Evolutionary conservation across 1,140 invertebrate genomes (phyloP).

Genomic region (Agraylea sexmaculata): DNA sequence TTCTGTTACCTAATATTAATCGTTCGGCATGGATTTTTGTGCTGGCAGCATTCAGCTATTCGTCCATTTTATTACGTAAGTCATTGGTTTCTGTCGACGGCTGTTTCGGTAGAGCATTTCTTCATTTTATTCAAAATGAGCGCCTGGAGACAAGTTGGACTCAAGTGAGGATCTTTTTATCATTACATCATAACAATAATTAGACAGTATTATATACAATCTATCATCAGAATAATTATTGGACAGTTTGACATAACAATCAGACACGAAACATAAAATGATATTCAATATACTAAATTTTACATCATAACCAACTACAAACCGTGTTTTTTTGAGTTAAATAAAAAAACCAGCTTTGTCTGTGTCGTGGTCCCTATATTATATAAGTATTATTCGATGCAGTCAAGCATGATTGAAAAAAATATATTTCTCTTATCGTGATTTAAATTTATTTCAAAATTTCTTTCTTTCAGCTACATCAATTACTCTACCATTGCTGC

Average conservation of each 20-base stretch:
- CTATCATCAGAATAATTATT: background rate
- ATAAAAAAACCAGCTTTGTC: no score
- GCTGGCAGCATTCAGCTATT: no score
- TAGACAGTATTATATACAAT: constrained; percentile 2
- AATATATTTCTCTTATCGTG: background rate
- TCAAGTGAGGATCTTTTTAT: constrained; percentile 37
- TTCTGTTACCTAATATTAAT: no score
- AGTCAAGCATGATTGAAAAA: background rate
- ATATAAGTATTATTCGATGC: background rate
- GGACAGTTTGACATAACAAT: background rate
- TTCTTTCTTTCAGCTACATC: constrained; percentile 61
- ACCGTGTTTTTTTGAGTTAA: background rate
- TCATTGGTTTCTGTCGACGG: no score
- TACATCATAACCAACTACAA: background rate
- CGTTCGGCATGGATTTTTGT: no score
- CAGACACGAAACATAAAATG: background rate
- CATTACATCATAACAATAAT: background rate
- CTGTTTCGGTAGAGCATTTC: no score
- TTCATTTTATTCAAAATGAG: constrained; percentile 36
- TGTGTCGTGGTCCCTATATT: no score
- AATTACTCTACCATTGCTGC: constrained; percentile 85
- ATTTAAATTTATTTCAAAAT: background rate
- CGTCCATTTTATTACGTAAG: no score
- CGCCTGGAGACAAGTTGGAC: constrained; percentile 44
- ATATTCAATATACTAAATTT: background rate